These are phyloP conservation scores for Ibidorhyncha struthersii DNA, from an alignment of 2,113 vertebrate genomes.

Conservation along the genomic window DNA sequence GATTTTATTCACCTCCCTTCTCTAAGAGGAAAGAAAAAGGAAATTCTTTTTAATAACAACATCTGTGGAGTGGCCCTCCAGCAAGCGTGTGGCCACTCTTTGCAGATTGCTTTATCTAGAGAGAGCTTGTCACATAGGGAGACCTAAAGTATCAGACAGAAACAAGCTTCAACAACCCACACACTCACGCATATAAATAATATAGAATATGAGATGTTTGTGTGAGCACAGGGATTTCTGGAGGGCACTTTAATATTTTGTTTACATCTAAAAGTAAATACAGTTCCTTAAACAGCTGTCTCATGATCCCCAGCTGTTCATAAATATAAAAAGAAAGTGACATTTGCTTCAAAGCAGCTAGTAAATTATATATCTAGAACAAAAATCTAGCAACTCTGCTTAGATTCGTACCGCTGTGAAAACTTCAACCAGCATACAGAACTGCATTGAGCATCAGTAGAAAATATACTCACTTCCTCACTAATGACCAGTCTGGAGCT, in stretches of 20 bases:
- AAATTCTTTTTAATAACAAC: not conserved
- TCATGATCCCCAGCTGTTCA: not conserved
- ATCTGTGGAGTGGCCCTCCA: not conserved
- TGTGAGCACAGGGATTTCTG: constrained; percentile 38
- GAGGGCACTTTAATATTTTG: constrained; percentile 48
- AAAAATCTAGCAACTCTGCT: not conserved
- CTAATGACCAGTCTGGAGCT: not conserved
- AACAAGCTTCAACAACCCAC: not conserved
- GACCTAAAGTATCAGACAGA: not conserved
- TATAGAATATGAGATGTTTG: not conserved
- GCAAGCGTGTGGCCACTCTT: not conserved
- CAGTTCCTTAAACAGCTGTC: constrained; percentile 32
- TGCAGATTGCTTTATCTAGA: not conserved
- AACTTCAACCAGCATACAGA: not conserved
- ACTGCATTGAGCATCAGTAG: rapidly evolving
- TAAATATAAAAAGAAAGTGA: constrained; percentile 12
- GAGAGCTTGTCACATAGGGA: not conserved
- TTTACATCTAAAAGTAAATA: constrained; percentile 46
- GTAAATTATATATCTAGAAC: not conserved
- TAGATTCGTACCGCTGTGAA: not conserved
- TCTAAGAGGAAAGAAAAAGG: not conserved
- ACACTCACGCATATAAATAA: not conserved
- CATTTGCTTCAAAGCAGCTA: not conserved
- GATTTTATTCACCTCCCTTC: not conserved
- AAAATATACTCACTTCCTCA: not conserved